Base-by-base conservation (phyloP, 2,888 invertebrate genomes). In the Drosophila differens region DNA sequence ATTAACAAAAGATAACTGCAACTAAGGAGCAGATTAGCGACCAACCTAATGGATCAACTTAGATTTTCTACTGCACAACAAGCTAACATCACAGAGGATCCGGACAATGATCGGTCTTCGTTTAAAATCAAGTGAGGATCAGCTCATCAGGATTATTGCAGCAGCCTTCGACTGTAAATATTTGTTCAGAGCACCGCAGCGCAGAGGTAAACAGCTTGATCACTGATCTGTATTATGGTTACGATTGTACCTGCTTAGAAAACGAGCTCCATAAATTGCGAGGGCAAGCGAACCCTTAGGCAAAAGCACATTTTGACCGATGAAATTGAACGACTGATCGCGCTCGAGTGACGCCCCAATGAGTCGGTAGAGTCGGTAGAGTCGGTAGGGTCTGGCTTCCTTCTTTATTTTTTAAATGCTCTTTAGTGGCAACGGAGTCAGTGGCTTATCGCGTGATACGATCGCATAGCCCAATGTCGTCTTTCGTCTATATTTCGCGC, bases 371-470 rank as follows among this genome's bases (percentile, higher is more conserved):
- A 22, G 22, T 22, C 22, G 22, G 22, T 22, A 22, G 22, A 25
- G 60, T 39, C 54, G 44, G 41, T 54, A 28, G 41, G 49, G 67
- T 52, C 69, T 54, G 74, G 54, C 73, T 71, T 65, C 71, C 74
- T 74, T 78, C 76, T 58, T 28, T 47, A 3, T 47, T n/a, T 47
- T 47, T 47, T 25, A 47, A 54, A 44, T 77, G 73, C 60, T 70
- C 74, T 73, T 66, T 49, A 64, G 64, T 37, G 61, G 37, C n/a
- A 39, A 58, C 44, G 28, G 75, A 79, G 79, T 72, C 71, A 70
- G 64, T 70, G 80, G 90, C 85, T 92, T 92, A 92, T 92, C 92
- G 89, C 91, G 92, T 92, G 92, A 90, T 92, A 81, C 81, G 84
- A 92, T 92, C 92, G 89, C 91, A 92, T 92, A 91, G 81, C 86